Conservation (phyloP, 2,113 vertebrate genomes). For the Lagopus leucura region DNA sequence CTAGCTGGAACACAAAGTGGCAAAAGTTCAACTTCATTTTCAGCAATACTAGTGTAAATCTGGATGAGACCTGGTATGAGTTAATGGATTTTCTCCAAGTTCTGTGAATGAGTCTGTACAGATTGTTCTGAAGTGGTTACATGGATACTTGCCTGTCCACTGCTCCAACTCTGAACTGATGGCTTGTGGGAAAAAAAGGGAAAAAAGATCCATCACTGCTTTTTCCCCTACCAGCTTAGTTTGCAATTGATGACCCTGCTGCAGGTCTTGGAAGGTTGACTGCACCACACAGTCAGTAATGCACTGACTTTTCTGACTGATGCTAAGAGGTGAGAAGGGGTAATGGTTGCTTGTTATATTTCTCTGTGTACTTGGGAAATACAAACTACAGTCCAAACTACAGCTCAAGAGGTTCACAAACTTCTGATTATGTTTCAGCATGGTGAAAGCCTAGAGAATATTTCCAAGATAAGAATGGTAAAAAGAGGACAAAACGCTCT, state of each 20-base stretch:
- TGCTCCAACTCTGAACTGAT: not conserved
- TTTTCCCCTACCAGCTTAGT: not conserved
- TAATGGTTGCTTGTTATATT: not conserved
- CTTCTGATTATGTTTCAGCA: not conserved
- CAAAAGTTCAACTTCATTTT: not conserved
- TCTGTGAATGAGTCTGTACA: not conserved
- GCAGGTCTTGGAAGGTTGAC: not conserved
- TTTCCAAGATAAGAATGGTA: not conserved
- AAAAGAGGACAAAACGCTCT: not conserved
- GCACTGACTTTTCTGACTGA: not conserved
- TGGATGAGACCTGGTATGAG: not conserved
- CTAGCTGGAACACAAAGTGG: not conserved
- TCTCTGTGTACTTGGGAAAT: not conserved
- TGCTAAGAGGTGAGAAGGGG: not conserved
- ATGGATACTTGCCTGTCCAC: rapidly evolving
- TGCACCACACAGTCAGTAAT: not conserved
- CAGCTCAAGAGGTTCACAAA: not conserved
- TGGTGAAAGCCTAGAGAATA: not conserved
- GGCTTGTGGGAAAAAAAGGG: not conserved
- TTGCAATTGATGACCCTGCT: not conserved
- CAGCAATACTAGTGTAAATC: not conserved
- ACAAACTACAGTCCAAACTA: not conserved
- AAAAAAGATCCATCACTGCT: not conserved
- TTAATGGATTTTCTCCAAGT: not conserved
- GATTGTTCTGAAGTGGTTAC: not conserved